Conservation (phyloP, 2,888 invertebrate genomes). For the Drosophila siamana region DNA sequence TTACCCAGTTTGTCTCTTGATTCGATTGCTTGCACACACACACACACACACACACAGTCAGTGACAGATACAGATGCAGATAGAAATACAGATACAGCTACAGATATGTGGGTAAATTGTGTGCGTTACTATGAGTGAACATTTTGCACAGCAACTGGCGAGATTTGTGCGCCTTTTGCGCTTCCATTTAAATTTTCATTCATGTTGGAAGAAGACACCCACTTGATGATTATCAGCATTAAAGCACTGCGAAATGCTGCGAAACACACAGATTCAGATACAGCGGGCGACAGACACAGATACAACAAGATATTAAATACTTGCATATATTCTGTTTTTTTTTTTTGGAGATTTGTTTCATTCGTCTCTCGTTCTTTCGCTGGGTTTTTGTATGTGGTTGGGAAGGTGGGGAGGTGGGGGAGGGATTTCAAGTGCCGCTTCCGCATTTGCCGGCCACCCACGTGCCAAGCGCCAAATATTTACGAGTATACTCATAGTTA, state of each 20-base stretch:
- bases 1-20: conserved; percentile 81
- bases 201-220: conserved; percentile 64
- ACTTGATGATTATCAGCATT: conserved; percentile 58
- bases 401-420: background rate
- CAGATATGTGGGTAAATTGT: conserved; percentile 1
- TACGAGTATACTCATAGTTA: conserved; percentile 22
- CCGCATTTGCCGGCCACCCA: conserved; percentile 73
- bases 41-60: too few relatives aligned
- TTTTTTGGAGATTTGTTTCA: background rate
- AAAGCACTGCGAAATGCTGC: conserved; percentile 25
- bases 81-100: conserved; percentile 20
- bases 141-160: conserved; percentile 23
- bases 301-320: conserved; percentile 23
- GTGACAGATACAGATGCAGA: conserved; percentile 20
- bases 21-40: conserved; percentile 75
- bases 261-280: conserved; percentile 6
- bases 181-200: conserved; percentile 58
- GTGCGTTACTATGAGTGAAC: background rate
- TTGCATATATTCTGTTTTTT: background rate
- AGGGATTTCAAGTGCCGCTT: conserved; percentile 58
- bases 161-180: conserved; percentile 43
- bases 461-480: conserved; percentile 56
- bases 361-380: conserved; percentile 10
- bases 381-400: conserved; percentile 27
- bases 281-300: conserved; percentile 2